Base-by-base conservation (phyloP, 2,113 vertebrate genomes). In the Microcebus jonahi region DNA sequence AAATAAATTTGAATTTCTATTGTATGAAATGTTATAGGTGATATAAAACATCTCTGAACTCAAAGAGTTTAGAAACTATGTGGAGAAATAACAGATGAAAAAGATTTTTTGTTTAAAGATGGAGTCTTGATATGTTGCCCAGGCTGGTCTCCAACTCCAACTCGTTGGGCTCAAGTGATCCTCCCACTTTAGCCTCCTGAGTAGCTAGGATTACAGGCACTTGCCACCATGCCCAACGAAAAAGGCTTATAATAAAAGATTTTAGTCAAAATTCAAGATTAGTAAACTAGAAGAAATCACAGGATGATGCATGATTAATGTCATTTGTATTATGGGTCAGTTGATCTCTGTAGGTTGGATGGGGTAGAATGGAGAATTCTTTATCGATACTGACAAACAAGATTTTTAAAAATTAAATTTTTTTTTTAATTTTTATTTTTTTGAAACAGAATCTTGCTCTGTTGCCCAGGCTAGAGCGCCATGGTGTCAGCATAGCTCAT, bases 51-150 rank as follows among this genome's bases (percentile, higher is more conserved):
- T 63, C 23, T 90, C n/a, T 94, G 17, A n/a, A 8, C 0, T 90
- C 17, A 50, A 86, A 87, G 67, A 67, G 18, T 87, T 77, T 87
- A 67, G 27, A 83, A 89, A 76, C 45, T 31, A n/a, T 18, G 45
- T 67, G 14, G n/a, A 34, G 57, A 92, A 48, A 92, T 29, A 88
- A 95, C 23, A 97, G 27, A 15, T 86, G 39, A 76, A 89, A 95
- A 93, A 68, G n/a, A 75, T 31, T 70, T 77, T 23, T n/a, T 68
- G n/a, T n/a, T 36, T 31, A 57, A 57, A 63, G 61, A 27, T 63
- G 61, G 27, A 12, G 25, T 63, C 55, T 61, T 27, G 59, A 11
- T 61, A 29, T 61, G 59, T 61, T 61, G 59, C 59, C 23, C 59
- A 27, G 59, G 23, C 59, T 29, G 25, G 25, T 63, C 61, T 63